Percentiles rank a stretch among this genome's conserved stretches.
Evolutionary conservation across 2,797 vertebrate species (phyloP).

Genomic region (Cyclura pinguis): DNA sequence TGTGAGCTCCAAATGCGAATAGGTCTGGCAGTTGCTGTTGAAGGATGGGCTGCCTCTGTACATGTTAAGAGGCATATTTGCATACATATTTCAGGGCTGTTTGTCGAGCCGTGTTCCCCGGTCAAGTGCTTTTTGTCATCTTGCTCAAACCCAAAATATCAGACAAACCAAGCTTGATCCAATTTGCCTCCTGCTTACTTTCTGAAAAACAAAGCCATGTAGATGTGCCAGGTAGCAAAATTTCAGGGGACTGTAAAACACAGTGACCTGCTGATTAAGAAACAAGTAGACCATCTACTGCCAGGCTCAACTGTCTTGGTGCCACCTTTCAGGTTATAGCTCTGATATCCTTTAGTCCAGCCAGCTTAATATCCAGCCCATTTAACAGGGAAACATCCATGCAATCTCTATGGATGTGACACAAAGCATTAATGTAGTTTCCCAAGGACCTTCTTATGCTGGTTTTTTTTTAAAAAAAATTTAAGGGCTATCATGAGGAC

Average conservation of each 20-base stretch:
- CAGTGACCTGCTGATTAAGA: not conserved
- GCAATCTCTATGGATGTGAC: not conserved
- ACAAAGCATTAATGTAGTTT: not conserved
- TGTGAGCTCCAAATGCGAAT: not conserved
- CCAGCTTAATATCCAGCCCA: not conserved
- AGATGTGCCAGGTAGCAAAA: no score
- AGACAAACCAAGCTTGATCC: not conserved
- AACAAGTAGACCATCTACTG: not conserved
- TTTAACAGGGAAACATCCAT: not conserved
- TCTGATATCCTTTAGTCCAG: not conserved
- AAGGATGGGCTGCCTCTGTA: not conserved
- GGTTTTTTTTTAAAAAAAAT: no score
- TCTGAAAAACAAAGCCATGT: not conserved
- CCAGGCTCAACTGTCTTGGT: not conserved
- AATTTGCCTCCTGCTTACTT: no score
- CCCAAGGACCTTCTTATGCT: no score
- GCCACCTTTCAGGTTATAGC: no score
- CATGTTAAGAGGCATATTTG: not conserved
- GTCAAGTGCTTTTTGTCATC: not conserved
- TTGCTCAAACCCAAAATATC: not conserved
- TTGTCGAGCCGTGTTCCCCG: no score
- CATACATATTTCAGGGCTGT: not conserved
- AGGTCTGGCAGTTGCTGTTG: no score
- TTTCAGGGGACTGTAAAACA: not conserved
- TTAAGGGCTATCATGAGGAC: no score